Evolutionary conservation across 2,113 vertebrate species (phyloP).

Genomic region (Trematomus loennbergii): DNA sequence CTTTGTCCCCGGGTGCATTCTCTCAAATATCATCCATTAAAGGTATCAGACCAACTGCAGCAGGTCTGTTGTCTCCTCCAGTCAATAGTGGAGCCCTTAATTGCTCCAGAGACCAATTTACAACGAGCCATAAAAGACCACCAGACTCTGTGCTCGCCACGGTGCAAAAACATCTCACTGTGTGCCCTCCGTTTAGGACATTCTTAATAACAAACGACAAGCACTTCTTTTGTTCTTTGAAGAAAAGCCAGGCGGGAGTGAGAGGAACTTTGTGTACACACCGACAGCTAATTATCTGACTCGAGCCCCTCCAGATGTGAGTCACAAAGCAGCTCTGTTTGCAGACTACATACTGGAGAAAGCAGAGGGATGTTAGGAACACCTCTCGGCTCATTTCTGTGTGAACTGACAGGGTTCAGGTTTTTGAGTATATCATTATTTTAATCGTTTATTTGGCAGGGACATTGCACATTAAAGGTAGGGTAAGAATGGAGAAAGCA

Average conservation of each 20-base stretch:
- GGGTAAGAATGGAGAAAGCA: no score
- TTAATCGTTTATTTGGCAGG: no score
- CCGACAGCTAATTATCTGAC: slow-evolving; percentile 75
- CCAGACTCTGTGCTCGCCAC: slow-evolving; percentile 53
- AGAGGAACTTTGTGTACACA: slow-evolving; percentile 79
- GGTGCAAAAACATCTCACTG: slow-evolving; percentile 69
- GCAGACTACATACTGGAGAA: slow-evolving; percentile 67
- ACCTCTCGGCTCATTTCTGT: background rate
- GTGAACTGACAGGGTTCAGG: slow-evolving; percentile 1
- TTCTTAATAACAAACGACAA: slow-evolving; percentile 74
- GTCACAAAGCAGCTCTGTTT: slow-evolving; percentile 76
- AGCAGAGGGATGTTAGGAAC: slow-evolving; percentile 29
- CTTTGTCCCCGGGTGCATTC: slow-evolving; percentile 56
- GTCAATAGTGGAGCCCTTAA: slow-evolving; percentile 60
- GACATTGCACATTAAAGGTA: no score
- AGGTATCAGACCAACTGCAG: slow-evolving; percentile 55
- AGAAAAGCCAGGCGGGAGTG: slow-evolving; percentile 75
- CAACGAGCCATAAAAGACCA: slow-evolving; percentile 79
- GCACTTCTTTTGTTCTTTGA: slow-evolving; percentile 76
- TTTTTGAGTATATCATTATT: no score
- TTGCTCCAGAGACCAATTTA: slow-evolving; percentile 77
- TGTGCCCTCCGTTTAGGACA: slow-evolving; percentile 76
- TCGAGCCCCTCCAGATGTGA: slow-evolving; percentile 74
- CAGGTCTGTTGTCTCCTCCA: slow-evolving; percentile 54
- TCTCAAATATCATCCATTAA: slow-evolving; percentile 68